Evolutionary conservation across 1,140 invertebrate genomes (phyloP).

Genomic region (Triops longicaudatus): DNA sequence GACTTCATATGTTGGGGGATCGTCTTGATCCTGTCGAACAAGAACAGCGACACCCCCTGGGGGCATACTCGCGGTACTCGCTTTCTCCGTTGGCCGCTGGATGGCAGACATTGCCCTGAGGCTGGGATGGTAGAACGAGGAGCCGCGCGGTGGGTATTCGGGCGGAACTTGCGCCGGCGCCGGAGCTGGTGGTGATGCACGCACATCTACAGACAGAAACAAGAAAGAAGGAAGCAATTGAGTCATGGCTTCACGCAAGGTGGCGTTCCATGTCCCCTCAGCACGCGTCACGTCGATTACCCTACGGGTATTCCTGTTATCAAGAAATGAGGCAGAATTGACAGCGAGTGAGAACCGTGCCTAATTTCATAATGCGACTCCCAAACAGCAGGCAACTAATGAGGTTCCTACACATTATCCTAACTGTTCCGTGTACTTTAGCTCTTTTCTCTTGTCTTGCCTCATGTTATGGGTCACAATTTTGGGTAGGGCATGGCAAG

Average conservation of each 20-base stretch:
- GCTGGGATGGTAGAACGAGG: constrained; percentile 27
- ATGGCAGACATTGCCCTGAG: constrained; percentile 19
- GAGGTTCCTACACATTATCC: background rate
- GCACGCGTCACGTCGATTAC: background rate
- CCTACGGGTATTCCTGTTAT: background rate
- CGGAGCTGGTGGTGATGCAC: constrained; percentile 26
- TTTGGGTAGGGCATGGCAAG: background rate
- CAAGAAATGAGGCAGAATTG: background rate
- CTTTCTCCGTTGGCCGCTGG: constrained; percentile 8
- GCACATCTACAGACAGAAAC: constrained; percentile 15
- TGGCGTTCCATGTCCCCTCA: background rate
- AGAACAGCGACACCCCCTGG: constrained; percentile 21
- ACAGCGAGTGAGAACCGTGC: background rate
- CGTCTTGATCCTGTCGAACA: constrained; percentile 26
- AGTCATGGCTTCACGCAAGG: background rate
- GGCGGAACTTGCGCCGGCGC: constrained; percentile 21
- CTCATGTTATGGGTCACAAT: background rate
- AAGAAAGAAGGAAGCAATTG: background rate
- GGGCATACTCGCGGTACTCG: background rate
- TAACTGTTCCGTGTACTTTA: background rate
- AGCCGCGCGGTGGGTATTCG: constrained; percentile 24
- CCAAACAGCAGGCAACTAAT: constrained; percentile 10
- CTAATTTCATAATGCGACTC: constrained; percentile 15
- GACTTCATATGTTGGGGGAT: constrained; percentile 28
- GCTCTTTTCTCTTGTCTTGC: background rate